A percentile compares a stretch with the other conserved stretches of the same genome.
phyloP scores from a whole-genome alignment of 2,113 vertebrate species.

The Actinemys pallida region DNA sequence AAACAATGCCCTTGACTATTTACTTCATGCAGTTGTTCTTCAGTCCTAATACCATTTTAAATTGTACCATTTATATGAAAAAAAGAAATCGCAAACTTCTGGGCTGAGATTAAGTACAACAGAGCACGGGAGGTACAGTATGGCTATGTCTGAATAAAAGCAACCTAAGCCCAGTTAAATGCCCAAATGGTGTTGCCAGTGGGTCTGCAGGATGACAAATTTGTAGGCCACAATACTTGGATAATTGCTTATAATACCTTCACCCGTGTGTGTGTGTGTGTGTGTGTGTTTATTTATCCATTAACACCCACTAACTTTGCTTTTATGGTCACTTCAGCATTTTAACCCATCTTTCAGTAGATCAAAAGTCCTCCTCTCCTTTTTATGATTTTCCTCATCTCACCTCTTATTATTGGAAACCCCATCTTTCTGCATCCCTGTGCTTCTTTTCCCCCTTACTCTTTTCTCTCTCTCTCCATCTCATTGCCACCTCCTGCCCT shows the following conservation, averaged over 20 bases:
- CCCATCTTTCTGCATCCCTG: fast-evolving
- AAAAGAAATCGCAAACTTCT: not conserved
- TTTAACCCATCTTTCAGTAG: not conserved
- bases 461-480: not conserved
- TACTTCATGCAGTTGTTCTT: fast-evolving
- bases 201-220: not conserved
- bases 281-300: too few relatives aligned
- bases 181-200: fast-evolving
- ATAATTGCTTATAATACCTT: not conserved
- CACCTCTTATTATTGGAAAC: not conserved
- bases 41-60: not conserved
- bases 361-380: not conserved
- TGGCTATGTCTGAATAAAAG: not conserved
- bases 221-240: not conserved
- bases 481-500: not conserved
- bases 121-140: not conserved
- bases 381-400: not conserved
- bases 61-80: fast-evolving
- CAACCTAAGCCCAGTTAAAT: not conserved
- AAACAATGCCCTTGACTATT: not conserved
- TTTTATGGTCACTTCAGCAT: not conserved
- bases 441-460: fast-evolving
- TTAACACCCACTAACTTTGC: not conserved
- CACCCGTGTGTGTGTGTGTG: not conserved
- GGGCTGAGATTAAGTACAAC: not conserved